Evolutionary conservation across 2,113 vertebrate species (phyloP).

Genomic region (Gymnocephalus cernua): DNA sequence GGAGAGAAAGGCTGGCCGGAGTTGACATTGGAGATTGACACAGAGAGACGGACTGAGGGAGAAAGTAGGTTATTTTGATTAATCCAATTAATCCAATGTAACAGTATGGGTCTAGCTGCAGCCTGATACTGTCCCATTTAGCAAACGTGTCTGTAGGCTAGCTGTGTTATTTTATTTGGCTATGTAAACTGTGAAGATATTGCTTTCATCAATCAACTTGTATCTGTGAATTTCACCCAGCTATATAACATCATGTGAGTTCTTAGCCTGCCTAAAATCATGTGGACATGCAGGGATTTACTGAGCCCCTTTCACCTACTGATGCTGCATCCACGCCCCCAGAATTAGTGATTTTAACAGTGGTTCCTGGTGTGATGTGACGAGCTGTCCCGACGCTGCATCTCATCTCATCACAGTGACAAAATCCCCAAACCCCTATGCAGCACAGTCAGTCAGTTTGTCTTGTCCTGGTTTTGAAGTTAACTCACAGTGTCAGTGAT

Average conservation of each 20-base stretch:
- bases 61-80: constrained; percentile 36
- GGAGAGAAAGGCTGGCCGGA: constrained; percentile 48
- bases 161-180: background rate
- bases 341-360: background rate
- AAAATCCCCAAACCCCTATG: constrained; percentile 47
- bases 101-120: background rate
- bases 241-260: background rate
- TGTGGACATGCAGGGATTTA: background rate
- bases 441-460: constrained; percentile 49
- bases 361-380: background rate
- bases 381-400: constrained; percentile 38
- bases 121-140: background rate
- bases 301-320: background rate
- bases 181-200: background rate
- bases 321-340: background rate
- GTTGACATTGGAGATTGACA: constrained; percentile 83
- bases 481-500: constrained; percentile 50
- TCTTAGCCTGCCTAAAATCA: background rate
- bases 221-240: background rate
- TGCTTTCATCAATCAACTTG: background rate
- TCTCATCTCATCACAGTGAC: constrained; percentile 40
- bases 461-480: constrained; percentile 54
- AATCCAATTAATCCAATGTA: constrained; percentile 21
- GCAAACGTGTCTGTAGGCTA: background rate
- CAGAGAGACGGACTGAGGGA: constrained; percentile 34